phyloP scores from a whole-genome alignment of 2,888 invertebrate species.

The Erpobdella octoculata region DNA sequence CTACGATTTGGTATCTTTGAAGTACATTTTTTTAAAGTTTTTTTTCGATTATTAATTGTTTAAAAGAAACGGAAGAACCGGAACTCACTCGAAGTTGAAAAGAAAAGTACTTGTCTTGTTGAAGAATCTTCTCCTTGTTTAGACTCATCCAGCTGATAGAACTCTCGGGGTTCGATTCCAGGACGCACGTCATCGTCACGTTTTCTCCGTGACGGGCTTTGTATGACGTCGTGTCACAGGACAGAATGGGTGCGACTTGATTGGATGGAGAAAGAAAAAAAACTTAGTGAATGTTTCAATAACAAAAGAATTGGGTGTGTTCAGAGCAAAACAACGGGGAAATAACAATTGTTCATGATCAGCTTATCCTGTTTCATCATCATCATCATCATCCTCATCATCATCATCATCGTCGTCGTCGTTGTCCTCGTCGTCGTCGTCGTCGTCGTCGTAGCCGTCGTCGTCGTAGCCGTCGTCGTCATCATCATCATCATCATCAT shows the following conservation, averaged over 20 bases:
- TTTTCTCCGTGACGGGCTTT: background rate
- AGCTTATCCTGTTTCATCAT: background rate
- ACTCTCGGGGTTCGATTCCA: constrained; percentile 1
- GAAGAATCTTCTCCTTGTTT: background rate
- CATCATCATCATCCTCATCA: background rate
- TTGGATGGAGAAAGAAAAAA: background rate
- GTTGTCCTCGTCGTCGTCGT: constrained; percentile 16
- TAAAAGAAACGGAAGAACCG: no score
- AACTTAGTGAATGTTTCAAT: background rate
- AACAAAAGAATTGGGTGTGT: background rate
- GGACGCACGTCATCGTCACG: background rate
- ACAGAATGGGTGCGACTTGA: background rate
- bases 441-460: constrained; percentile 23
- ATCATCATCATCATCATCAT: constrained; percentile 23
- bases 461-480: constrained; percentile 29
- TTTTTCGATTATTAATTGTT: no score
- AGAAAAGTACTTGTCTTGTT: background rate
- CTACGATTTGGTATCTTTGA: no score
- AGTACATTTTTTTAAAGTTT: no score
- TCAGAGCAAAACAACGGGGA: no score
- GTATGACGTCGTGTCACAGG: background rate
- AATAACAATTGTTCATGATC: background rate
- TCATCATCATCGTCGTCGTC: constrained; percentile 8
- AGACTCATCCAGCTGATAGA: background rate
- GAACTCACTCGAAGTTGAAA: no score